Evolutionary conservation across 2,888 invertebrate species (phyloP), one percentile per base, ranked within the genome.

Genomic region (Candidula unifasciata): DNA sequence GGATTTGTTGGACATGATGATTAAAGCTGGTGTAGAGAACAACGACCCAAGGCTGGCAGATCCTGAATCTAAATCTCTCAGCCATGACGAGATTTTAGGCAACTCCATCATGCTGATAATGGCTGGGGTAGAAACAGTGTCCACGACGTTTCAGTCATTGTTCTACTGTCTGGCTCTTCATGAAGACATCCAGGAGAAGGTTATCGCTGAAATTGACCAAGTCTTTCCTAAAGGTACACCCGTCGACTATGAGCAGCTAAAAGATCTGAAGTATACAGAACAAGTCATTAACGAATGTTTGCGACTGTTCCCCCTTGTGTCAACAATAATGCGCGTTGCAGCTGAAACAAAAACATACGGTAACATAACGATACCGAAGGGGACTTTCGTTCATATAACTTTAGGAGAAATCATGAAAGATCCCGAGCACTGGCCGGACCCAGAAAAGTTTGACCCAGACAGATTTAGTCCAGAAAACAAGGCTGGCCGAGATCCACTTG

Each of bases 381-480:
- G 74, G 1, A 54, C 74, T 0, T 57, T 27, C 64, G 74, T 82
- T 37, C 44, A 64, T 1, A 82, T 82, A 30, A 73, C 74, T 13
- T 37, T 82, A 18, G 64, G 54, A 24, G 33, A 74, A 18, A 82
- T 82, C 13, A 73, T 82, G 74, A 57, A 44, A 44, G 82, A 82
- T 64, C 82, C 82, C 0, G 64, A 82, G 21, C 21, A 60, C 24
- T 82, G 82, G 82, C 74, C 82, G 0, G 74, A 82, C 21, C 82
- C 82, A 21, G 74, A 82, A n/a, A 82, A 60, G 16, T 82, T 82
- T 27, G 82, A 82, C 21, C 82, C 82, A 10, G 82, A 82, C 18
- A 57, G 82, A 69, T 82, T 82, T 27, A 64, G 74, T 24, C 74
- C 82, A n/a, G 82, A 82, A 74, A 82, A 74, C 64, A 82, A 82